Evolutionary conservation across 2,113 vertebrate species (phyloP).

Genomic region (Strix uralensis): DNA sequence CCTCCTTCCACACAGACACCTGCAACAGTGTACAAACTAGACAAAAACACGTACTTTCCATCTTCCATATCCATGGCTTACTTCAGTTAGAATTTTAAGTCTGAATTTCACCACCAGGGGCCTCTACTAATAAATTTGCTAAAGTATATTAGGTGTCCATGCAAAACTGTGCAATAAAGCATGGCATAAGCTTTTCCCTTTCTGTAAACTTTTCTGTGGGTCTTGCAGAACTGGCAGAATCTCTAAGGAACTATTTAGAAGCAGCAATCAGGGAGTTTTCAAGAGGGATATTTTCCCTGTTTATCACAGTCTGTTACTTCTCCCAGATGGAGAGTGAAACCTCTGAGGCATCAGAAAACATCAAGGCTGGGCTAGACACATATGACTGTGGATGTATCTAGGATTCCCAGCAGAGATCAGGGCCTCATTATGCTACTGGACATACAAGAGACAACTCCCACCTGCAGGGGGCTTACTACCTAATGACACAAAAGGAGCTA

Average conservation of each 20-base stretch:
- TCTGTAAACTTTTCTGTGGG: neutral
- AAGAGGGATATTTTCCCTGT: neutral
- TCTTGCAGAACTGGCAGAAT: neutral
- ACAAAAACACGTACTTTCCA: neutral
- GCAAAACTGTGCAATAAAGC: neutral
- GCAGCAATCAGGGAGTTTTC: neutral
- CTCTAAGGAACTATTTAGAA: neutral
- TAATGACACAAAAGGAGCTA: neutral
- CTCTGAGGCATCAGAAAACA: neutral
- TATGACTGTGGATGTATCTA: neutral
- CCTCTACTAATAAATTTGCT: neutral
- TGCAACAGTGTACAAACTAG: neutral
- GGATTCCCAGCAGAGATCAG: neutral
- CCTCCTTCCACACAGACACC: neutral
- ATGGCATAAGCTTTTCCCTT: neutral
- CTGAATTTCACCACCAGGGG: neutral
- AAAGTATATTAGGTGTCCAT: neutral
- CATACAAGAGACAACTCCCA: neutral
- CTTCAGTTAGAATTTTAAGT: neutral
- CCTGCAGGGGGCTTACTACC: neutral
- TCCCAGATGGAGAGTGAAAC: neutral
- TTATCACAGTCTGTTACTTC: neutral
- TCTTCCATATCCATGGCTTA: neutral
- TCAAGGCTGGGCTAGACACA: neutral
- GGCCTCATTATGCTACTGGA: neutral